Conservation (phyloP, 2,888 invertebrate genomes). For the Ashinkailepas kermadecensis region DNA sequence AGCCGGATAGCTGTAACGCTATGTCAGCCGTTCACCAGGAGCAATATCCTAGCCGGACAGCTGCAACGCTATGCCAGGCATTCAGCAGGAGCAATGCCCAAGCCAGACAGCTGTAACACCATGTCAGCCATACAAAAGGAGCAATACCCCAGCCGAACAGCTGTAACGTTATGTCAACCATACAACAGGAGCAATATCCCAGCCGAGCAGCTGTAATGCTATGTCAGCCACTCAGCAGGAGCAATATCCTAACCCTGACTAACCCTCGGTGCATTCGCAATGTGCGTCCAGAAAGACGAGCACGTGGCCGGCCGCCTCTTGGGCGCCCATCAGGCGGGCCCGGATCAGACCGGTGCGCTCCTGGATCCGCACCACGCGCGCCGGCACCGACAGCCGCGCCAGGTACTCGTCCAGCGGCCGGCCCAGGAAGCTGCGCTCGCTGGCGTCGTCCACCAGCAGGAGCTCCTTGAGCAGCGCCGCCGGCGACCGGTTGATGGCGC, state of each 20-base stretch:
- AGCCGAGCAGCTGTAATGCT: no score
- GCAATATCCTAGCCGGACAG: no score
- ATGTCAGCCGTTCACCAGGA: no score
- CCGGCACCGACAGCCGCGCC: conserved; percentile 53
- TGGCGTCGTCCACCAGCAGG: conserved; percentile 81
- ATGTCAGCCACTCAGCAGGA: no score
- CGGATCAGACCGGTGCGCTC: conserved; percentile 69
- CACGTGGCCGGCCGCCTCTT: conserved; percentile 58
- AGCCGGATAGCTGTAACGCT: no score
- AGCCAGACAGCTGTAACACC: no score
- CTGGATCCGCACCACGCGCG: conserved; percentile 56
- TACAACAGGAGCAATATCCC: no score
- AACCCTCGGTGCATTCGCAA: conserved; percentile 76
- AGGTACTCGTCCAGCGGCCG: conserved; percentile 61
- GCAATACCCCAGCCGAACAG: no score
- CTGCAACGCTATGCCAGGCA: no score
- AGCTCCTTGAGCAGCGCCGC: conserved; percentile 66
- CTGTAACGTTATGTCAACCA: no score
- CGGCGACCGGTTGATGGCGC: conserved; percentile 84
- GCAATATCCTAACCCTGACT: conserved; percentile 35
- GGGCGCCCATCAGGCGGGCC: conserved; percentile 71
- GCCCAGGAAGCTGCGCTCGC: conserved; percentile 54
- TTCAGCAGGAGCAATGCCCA: no score
- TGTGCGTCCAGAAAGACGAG: conserved; percentile 89
- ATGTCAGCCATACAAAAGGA: no score